Evolutionary conservation across 1,140 invertebrate genomes (phyloP), one percentile per base, ranked within the genome.

Genomic region (Pomacea maculata): DNA sequence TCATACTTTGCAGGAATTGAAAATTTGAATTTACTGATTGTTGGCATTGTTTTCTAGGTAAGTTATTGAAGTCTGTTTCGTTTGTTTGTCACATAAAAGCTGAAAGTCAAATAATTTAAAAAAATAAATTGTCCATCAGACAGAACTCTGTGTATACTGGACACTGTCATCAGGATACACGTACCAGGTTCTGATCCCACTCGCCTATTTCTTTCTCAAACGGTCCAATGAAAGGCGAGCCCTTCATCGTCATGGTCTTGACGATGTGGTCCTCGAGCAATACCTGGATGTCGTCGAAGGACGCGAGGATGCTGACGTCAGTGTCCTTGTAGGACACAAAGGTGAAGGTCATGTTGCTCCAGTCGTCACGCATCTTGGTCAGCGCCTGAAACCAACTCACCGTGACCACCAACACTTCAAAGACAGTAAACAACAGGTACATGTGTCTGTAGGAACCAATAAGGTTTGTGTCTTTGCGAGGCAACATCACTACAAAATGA

Each of bases 291-390:
- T 92, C 91, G 85, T 92, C 91, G 75, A 91, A 88, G 15, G 90
- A 86, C 52, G 88, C 86, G 29, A 92, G 82, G 54, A 92, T 91
- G 76, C 86, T 88, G 21, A 92, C 84, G 6, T 86, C 89, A 7
- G 90, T 90, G 77, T 92, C 91, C 90, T 95, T 94, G 91, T 95
- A 97, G 6, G 86, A 79, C 21, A 88, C 86, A 85, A 92, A 91
- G 45, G 83, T 86, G 76, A 92, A 91, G 29, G 86, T 79, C 83
- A 92, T 88, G 17, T 83, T 86, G 75, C 89, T 86, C 91, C 91
- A 92, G 67, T 91, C 90, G 75, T 84, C 81, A 83, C 90, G 89
- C 91, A 92, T 92, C 85, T 91, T 91, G 57, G 79, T 85, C 76
- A 91, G 78, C 57, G 90, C 90, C 89, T 90, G 82, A 15, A 85